These are phyloP conservation scores for Eulimnadia texana DNA, from an alignment of 1,140 invertebrate species.

Conservation along the genomic window DNA sequence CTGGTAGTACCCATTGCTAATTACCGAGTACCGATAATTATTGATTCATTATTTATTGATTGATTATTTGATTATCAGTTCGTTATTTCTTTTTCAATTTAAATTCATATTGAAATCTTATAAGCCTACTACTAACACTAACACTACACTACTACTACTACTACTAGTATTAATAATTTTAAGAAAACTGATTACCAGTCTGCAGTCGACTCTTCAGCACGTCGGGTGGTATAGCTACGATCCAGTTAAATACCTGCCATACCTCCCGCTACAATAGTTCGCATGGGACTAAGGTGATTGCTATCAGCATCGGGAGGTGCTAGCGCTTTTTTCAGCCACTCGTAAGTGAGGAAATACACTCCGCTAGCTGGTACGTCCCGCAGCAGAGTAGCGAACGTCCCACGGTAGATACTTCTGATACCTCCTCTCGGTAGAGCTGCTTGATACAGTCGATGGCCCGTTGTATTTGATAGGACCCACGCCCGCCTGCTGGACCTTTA, in stretches of 20 bases:
- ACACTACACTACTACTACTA: no score
- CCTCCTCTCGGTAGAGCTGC: constrained; percentile 84
- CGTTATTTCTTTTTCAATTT: no score
- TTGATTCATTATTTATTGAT: no score
- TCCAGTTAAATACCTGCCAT: constrained; percentile 95
- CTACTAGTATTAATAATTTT: neutral
- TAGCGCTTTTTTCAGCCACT: constrained; percentile 62
- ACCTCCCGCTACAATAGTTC: constrained; percentile 84
- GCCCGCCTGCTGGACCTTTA: constrained; percentile 46
- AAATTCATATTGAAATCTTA: no score
- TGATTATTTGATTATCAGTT: no score
- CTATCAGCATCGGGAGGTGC: constrained; percentile 41
- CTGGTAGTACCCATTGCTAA: no score
- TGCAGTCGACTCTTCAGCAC: constrained; percentile 93
- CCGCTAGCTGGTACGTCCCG: constrained; percentile 94
- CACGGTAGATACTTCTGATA: constrained; percentile 83
- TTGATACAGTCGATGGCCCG: constrained; percentile 81
- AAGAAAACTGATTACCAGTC: constrained; percentile 46
- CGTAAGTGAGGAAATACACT: constrained; percentile 94
- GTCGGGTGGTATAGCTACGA: constrained; percentile 90
- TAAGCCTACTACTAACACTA: no score
- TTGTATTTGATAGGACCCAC: constrained; percentile 61
- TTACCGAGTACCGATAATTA: no score
- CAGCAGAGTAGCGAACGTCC: constrained; percentile 81
- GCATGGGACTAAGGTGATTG: constrained; percentile 43